Evolutionary conservation across 2,888 invertebrate species (phyloP).

Genomic region (Periphyllus acericola): DNA sequence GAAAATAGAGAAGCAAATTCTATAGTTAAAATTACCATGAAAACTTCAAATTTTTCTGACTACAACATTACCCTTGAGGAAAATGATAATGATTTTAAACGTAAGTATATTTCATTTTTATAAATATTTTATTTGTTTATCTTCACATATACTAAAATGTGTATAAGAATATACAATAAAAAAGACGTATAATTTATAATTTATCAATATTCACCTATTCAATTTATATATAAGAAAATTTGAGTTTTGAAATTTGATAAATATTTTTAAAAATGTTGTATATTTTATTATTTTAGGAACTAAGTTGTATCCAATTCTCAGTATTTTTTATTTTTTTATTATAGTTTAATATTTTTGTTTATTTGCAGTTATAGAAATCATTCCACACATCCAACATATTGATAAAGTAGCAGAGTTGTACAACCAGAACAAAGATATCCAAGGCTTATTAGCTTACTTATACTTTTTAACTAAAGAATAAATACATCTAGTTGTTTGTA

Average conservation of each 20-base stretch:
- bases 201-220: too few relatives aligned
- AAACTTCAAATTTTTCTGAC: neutral
- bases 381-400: neutral
- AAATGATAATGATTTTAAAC: neutral
- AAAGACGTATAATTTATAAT: too few relatives aligned
- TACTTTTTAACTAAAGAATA: neutral
- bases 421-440: constrained; percentile 26
- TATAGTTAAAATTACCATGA: neutral
- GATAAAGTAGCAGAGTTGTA: neutral
- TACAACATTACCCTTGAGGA: constrained; percentile 34
- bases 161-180: too few relatives aligned
- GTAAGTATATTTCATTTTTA: neutral
- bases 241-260: too few relatives aligned
- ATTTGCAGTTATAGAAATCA: constrained; percentile 41
- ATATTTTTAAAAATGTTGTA: too few relatives aligned
- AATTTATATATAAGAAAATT: too few relatives aligned
- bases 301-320: neutral
- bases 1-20: neutral
- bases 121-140: neutral
- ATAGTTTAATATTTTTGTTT: constrained; percentile 6
- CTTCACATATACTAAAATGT: neutral
- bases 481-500: neutral
- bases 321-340: constrained; percentile 6
- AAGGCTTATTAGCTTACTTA: constrained; percentile 49
- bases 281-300: too few relatives aligned